Conservation (phyloP, 1,140 invertebrate genomes). For the Oncopeltus fasciatus region DNA sequence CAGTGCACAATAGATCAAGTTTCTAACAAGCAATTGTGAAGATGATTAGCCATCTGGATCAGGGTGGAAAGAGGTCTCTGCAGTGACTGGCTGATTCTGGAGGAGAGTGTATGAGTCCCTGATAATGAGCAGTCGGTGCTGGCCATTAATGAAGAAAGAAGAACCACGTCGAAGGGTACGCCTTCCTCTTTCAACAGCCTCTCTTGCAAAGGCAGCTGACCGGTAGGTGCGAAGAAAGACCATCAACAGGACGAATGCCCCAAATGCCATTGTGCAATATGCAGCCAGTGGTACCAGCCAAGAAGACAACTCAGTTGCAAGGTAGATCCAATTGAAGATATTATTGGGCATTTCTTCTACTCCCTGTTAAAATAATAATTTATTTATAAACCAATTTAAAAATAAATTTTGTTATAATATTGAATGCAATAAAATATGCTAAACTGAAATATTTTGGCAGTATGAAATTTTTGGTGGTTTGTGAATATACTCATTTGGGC, state of each 20-base stretch:
- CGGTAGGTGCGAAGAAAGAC: constrained; percentile 58
- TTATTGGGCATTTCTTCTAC: constrained; percentile 60
- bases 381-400: neutral
- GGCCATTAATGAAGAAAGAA: constrained; percentile 50
- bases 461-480: too few species aligned
- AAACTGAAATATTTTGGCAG: too few species aligned
- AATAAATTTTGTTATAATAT: too few species aligned
- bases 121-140: constrained; percentile 43
- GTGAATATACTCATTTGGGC: too few species aligned
- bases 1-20: too few species aligned
- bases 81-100: constrained; percentile 26
- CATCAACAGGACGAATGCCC: constrained; percentile 42
- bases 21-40: too few species aligned
- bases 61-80: constrained; percentile 23
- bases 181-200: constrained; percentile 57
- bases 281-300: constrained; percentile 47
- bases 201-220: constrained; percentile 52
- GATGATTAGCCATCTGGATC: constrained; percentile 20
- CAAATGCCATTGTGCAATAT: constrained; percentile 54
- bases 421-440: too few species aligned
- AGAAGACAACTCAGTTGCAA: constrained; percentile 58
- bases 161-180: constrained; percentile 49
- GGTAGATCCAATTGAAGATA: constrained; percentile 59
- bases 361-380: constrained; percentile 38
- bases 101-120: constrained; percentile 45